Percentiles rank a stretch among this genome's conserved stretches.
These are phyloP conservation scores for Cossypha dichroa DNA, from an alignment of 2,797 vertebrate species.

Conservation along the genomic window DNA sequence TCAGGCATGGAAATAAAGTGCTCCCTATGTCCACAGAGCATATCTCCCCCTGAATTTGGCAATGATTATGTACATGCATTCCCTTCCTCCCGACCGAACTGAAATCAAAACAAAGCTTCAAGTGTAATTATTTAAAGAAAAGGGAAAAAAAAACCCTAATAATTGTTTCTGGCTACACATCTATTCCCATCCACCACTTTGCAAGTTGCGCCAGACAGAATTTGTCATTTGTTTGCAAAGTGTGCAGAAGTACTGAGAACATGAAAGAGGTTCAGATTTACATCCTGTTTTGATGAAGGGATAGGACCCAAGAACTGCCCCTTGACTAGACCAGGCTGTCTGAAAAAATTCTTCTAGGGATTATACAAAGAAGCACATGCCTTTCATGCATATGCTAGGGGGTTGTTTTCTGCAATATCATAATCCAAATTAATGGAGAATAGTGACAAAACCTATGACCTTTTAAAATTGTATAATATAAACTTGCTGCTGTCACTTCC, in stretches of 20 bases:
- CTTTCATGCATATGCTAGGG: not conserved
- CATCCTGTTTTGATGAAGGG: not conserved
- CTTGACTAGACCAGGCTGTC: not conserved
- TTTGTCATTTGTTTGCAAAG: not conserved
- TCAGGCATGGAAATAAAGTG: not conserved
- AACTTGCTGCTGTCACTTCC: not conserved
- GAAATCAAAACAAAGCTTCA: not conserved
- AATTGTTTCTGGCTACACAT: not conserved
- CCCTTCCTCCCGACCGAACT: not conserved
- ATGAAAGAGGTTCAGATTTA: not conserved
- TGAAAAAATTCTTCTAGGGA: not conserved
- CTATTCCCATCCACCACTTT: not conserved
- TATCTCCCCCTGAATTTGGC: rapidly evolving
- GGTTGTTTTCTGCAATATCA: not conserved
- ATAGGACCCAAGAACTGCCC: not conserved
- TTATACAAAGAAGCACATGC: not conserved
- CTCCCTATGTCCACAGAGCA: rapidly evolving
- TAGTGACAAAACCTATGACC: constrained; percentile 2
- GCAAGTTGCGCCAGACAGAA: not conserved
- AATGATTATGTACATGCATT: not conserved
- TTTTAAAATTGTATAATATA: not conserved
- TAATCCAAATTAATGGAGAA: not conserved
- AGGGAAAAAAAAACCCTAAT: not conserved
- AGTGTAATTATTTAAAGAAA: not conserved
- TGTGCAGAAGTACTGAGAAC: not conserved